Evolutionary conservation across 2,888 invertebrate genomes (phyloP).

Genomic region (Clostera curtula): DNA sequence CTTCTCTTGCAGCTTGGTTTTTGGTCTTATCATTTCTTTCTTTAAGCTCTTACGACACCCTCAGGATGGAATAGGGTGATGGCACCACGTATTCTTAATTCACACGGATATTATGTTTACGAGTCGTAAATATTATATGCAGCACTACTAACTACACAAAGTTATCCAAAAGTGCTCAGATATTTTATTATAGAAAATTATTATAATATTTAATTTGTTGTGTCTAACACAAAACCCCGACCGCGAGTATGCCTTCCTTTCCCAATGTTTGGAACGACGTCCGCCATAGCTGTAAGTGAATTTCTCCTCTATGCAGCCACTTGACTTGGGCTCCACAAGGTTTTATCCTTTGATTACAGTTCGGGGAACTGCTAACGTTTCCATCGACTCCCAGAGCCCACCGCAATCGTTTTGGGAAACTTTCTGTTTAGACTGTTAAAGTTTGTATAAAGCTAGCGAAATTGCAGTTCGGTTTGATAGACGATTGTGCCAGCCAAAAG

Average conservation of each 20-base stretch:
- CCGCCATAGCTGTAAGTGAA: constrained; percentile 63
- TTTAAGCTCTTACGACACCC: too few species aligned
- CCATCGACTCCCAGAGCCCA: constrained; percentile 32
- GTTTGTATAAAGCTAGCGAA: constrained; percentile 6
- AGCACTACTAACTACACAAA: too few species aligned
- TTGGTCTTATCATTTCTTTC: too few species aligned
- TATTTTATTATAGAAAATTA: neutral
- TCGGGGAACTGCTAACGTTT: constrained; percentile 34
- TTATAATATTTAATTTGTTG: constrained; percentile 16
- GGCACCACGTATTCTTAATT: too few species aligned
- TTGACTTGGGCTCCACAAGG: constrained; percentile 51
- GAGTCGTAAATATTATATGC: too few species aligned
- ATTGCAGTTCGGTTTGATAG: too few species aligned
- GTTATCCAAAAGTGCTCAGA: too few species aligned
- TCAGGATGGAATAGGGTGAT: too few species aligned
- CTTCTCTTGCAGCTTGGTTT: too few species aligned
- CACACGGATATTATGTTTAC: too few species aligned
- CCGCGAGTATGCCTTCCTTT: constrained; percentile 21
- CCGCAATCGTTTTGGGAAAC: constrained; percentile 43
- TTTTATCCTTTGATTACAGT: constrained; percentile 62
- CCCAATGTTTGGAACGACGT: constrained; percentile 58
- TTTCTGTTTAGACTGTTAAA: constrained; percentile 27
- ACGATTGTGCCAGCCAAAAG: too few species aligned
- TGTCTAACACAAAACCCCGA: too few species aligned
- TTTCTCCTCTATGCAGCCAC: constrained; percentile 61